Evolutionary conservation across 1,140 invertebrate genomes (phyloP).

Genomic region (Hycleus phaleratus): DNA sequence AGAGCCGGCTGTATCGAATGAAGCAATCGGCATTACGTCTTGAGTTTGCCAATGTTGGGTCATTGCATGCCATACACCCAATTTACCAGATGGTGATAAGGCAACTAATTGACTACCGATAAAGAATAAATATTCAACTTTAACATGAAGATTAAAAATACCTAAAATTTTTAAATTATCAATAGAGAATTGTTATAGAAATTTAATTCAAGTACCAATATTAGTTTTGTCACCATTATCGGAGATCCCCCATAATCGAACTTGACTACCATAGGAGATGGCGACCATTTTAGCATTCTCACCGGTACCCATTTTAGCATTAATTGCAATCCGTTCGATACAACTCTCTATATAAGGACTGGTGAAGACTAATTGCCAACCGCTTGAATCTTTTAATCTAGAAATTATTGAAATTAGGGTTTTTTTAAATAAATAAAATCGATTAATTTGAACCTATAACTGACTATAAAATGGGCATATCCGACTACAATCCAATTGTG

Average conservation of each 20-base stretch:
- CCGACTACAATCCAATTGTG: slow-evolving; percentile 97
- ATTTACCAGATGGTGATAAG: slow-evolving; percentile 88
- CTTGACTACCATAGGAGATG: slow-evolving; percentile 76
- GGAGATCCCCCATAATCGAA: slow-evolving; percentile 83
- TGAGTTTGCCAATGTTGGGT: slow-evolving; percentile 98
- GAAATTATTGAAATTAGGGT: no score
- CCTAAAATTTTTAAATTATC: slow-evolving; percentile 41
- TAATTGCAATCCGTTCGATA: slow-evolving; percentile 89
- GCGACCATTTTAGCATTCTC: slow-evolving; percentile 77
- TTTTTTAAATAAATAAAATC: slow-evolving; percentile 44
- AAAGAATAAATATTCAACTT: slow-evolving; percentile 93
- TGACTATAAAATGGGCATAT: slow-evolving; percentile 91
- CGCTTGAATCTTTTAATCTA: slow-evolving; percentile 82
- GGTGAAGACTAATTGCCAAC: slow-evolving; percentile 92
- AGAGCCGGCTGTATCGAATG: slow-evolving; percentile 93
- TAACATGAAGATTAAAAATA: slow-evolving; percentile 84
- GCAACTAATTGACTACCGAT: slow-evolving; percentile 96
- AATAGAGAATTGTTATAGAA: neutral
- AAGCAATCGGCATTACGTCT: slow-evolving; percentile 89
- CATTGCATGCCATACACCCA: slow-evolving; percentile 98
- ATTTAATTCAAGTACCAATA: slow-evolving; percentile 51
- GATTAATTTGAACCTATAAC: slow-evolving; percentile 64
- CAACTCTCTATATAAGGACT: slow-evolving; percentile 83
- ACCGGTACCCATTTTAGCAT: slow-evolving; percentile 75
- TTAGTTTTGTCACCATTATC: slow-evolving; percentile 70